Evolutionary conservation across 2,888 invertebrate genomes (phyloP).

Genomic region (Eucriotettix oculatus): DNA sequence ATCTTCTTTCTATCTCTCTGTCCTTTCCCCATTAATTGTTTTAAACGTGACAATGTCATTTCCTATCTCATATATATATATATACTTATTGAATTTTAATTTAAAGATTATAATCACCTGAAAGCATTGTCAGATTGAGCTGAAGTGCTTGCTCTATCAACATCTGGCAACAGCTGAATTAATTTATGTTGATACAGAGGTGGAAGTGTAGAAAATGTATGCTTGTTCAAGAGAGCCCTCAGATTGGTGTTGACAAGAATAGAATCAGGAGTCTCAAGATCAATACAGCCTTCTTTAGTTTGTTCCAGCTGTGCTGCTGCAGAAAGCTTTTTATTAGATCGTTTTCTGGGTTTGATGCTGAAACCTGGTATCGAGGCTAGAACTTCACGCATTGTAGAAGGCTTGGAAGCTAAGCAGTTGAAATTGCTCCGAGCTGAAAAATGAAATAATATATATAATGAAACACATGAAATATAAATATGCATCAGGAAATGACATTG

Average conservation of each 20-base stretch:
- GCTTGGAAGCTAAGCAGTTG: slow-evolving; percentile 13
- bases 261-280: slow-evolving; percentile 90
- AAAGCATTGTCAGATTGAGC: slow-evolving; percentile 22
- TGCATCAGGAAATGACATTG: background rate
- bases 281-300: slow-evolving; percentile 84
- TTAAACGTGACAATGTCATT: too few relatives aligned
- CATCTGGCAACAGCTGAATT: slow-evolving; percentile 77
- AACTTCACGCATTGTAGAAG: slow-evolving; percentile 75
- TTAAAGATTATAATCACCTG: slow-evolving; percentile 18
- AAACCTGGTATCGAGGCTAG: slow-evolving; percentile 82
- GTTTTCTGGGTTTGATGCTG: slow-evolving; percentile 52
- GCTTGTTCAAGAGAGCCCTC: slow-evolving; percentile 73
- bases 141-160: slow-evolving; percentile 45
- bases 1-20: too few relatives aligned
- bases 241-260: slow-evolving; percentile 86
- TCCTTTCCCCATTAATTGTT: too few relatives aligned
- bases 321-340: slow-evolving; percentile 68
- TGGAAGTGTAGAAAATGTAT: slow-evolving; percentile 77
- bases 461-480: background rate
- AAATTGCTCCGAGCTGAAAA: background rate
- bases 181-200: slow-evolving; percentile 83
- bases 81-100: background rate
- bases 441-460: background rate
- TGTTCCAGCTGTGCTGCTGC: slow-evolving; percentile 86
- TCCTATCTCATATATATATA: too few relatives aligned